A percentile compares a stretch with the other conserved stretches of the same genome.
Conservation (phyloP, 1,140 invertebrate genomes). For the Melipona quadrifasciata region DNA sequence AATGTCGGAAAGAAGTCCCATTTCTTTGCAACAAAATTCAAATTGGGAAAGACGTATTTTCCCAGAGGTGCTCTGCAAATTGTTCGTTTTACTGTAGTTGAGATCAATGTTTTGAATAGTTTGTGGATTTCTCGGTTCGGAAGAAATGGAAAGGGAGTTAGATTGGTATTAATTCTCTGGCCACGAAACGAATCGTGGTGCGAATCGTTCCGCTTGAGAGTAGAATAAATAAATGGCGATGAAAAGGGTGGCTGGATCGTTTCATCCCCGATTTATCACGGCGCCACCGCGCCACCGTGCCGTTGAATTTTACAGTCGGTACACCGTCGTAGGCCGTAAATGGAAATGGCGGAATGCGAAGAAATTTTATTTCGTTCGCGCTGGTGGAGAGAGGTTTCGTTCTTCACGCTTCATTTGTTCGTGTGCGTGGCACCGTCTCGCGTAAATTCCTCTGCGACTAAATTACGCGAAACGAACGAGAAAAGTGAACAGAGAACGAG, state of each 20-base stretch:
- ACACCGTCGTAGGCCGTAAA: slow-evolving; percentile 46
- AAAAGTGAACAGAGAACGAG: neutral
- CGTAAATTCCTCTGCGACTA: slow-evolving; percentile 24
- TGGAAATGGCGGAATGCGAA: slow-evolving; percentile 19
- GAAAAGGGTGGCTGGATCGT: slow-evolving; percentile 39
- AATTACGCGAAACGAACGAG: slow-evolving; percentile 2
- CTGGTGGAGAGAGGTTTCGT: neutral
- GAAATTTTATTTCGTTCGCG: slow-evolving; percentile 54
- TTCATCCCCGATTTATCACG: slow-evolving; percentile 44
- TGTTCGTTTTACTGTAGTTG: neutral
- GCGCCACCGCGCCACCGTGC: slow-evolving; percentile 17
- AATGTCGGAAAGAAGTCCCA: no score
- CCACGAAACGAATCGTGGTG: neutral
- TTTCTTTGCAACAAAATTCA: no score
- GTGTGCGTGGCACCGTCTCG: neutral
- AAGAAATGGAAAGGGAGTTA: neutral
- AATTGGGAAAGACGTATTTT: no score
- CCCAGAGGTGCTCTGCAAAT: neutral
- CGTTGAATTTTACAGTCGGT: slow-evolving; percentile 50
- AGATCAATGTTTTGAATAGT: neutral
- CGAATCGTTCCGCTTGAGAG: neutral
- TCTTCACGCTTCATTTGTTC: slow-evolving; percentile 27
- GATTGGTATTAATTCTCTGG: slow-evolving; percentile 4
- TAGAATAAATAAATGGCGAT: slow-evolving; percentile 27
- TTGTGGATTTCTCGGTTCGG: no score